Conservation (phyloP, 2,888 invertebrate genomes). For the Polydrusus tereticollis region DNA sequence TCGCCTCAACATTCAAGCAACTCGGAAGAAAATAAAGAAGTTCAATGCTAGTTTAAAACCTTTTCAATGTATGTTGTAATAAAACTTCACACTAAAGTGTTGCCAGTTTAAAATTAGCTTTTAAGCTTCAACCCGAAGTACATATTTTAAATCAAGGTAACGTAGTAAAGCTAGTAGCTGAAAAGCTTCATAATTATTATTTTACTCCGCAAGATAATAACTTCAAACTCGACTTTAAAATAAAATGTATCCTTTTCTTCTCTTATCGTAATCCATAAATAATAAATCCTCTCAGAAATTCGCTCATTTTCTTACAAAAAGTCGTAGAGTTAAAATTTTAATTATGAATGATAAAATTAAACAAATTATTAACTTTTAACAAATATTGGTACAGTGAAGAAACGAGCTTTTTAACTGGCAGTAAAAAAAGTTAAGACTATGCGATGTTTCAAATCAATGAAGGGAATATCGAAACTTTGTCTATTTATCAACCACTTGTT, state of each 20-base stretch:
- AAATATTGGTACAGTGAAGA: too few species aligned
- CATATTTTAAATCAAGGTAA: slow-evolving; percentile 1
- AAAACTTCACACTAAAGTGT: neutral
- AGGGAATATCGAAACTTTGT: neutral
- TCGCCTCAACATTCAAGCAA: neutral
- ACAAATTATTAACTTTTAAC: neutral
- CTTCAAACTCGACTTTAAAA: slow-evolving; percentile 3
- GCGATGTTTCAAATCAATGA: too few species aligned
- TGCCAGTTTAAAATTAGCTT: neutral
- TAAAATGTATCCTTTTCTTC: slow-evolving; percentile 6
- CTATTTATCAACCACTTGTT: neutral
- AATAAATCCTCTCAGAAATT: slow-evolving; percentile 3
- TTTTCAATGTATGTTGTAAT: neutral
- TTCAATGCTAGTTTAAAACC: neutral
- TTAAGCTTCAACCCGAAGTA: neutral
- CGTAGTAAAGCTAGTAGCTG: neutral
- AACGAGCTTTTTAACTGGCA: too few species aligned
- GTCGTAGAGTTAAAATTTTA: slow-evolving; percentile 5
- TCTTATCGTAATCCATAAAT: slow-evolving; percentile 15
- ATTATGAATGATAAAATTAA: neutral
- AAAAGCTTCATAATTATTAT: slow-evolving; percentile 17
- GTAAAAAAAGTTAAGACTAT: neutral
- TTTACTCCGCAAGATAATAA: slow-evolving; percentile 3
- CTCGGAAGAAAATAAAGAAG: neutral
- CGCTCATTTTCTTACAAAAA: neutral